These are phyloP conservation scores for Palythoa caribaeorum DNA, from an alignment of 92 coral and sea anemone genomes.

Conservation along the genomic window DNA sequence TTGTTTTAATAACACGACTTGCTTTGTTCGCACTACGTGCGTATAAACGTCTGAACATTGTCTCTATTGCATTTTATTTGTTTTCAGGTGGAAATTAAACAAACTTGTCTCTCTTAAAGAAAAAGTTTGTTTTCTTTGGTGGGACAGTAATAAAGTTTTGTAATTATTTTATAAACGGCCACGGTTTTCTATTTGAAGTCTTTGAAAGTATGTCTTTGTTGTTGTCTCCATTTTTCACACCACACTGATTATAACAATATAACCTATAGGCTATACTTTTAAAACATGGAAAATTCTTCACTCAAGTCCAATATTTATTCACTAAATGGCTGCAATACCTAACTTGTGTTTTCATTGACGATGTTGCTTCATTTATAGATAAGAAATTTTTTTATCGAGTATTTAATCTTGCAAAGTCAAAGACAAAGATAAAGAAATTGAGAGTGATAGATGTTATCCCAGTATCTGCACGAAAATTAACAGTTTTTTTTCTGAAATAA, in stretches of 20 bases:
- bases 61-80: neutral
- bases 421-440: neutral
- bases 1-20: neutral
- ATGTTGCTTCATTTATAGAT: neutral
- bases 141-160: constrained; percentile 14
- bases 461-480: too few relatives aligned
- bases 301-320: neutral
- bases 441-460: neutral
- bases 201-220: neutral
- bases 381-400: neutral
- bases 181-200: neutral
- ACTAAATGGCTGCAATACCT: neutral
- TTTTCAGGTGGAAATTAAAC: constrained; percentile 20
- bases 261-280: neutral
- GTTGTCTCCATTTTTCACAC: neutral
- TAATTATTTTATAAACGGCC: constrained; percentile 9
- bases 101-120: neutral
- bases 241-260: neutral
- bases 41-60: neutral
- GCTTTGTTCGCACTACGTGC: neutral
- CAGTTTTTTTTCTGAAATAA: neutral
- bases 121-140: constrained; percentile 30
- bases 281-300: neutral
- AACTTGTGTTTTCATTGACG: neutral
- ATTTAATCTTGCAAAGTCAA: neutral